Evolutionary conservation across 23 tunicate species (phyloP), one percentile per base, ranked within the genome.

Genomic region (Trididemnum nubilum): DNA sequence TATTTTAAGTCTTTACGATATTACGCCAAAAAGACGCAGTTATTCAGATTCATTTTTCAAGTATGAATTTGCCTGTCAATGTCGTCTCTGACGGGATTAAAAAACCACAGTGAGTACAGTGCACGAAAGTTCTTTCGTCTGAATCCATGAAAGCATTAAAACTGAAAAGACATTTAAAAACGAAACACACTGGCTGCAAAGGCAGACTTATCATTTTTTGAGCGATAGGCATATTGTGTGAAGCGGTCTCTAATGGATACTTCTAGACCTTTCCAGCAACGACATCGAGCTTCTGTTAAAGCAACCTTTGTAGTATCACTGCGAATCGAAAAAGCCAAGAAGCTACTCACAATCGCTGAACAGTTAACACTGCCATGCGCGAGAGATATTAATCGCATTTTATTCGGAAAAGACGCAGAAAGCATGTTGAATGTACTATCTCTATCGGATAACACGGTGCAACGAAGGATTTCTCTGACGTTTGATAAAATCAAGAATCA

Each of bases 121-220:
- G 71, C 71, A 64, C n/a, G 71, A 15, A 64, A 64, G 71, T 64
- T 64, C n/a, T 64, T 64, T n/a, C 71, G n/a, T 19, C 71, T 64
- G 71, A 64, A 64, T 26, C 71, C 71, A 64, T 64, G 19, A 64
- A 64, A 64, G 24, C 71, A 64, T 64, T 25, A 64, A 64, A 64
- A 64, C 71, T 64, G 15, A 49, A 18, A 49, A 26, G 71, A 26
- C 71, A 64, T 64, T 64, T 64, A 64, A 25, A 64, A 64, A 15
- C 24, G 71, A 64, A 64, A 64, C 71, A 64, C 24, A 64, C 19
- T 64, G 19, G n/a, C 71, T 64, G 71, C 71, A 64, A 64, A 64
- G 71, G 30, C 71, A 64, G n/a, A 64, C 71, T 64, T 64, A 64
- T 12, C 24, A 64, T 64, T 64, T 64, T 64, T 12, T 64, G 30